Percentiles rank a stretch among this genome's conserved stretches.
phyloP scores from a whole-genome alignment of 1,140 invertebrate species.

The Lucilia cuprina region DNA sequence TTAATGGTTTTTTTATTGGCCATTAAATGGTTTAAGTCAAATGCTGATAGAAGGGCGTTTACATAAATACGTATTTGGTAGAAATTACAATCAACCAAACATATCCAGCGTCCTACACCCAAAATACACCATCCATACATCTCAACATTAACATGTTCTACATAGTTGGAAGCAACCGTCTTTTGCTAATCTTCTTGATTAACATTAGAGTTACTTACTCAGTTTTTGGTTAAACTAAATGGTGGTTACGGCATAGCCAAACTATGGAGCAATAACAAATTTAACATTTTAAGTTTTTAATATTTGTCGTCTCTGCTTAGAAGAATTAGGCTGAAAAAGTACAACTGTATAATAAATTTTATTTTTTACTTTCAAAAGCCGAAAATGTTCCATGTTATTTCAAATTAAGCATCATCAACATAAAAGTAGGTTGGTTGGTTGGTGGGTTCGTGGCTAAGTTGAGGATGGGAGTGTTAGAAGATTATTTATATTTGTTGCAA shows the following conservation, averaged over 20 bases:
- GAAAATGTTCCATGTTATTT: neutral
- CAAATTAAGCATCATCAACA: slow-evolving; percentile 3
- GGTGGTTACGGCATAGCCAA: neutral
- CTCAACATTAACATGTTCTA: neutral
- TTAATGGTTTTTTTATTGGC: slow-evolving; percentile 34
- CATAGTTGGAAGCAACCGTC: no score
- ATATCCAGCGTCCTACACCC: neutral
- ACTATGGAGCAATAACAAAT: no score
- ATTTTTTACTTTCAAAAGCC: neutral
- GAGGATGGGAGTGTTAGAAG: neutral
- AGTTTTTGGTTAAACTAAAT: neutral
- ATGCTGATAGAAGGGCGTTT: slow-evolving; percentile 18
- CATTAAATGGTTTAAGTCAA: slow-evolving; percentile 30
- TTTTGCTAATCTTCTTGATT: neutral
- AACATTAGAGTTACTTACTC: neutral
- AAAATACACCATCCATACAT: neutral
- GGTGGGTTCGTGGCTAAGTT: neutral
- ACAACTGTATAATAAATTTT: neutral
- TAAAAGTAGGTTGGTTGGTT: neutral
- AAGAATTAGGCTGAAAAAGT: neutral
- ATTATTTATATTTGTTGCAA: slow-evolving; percentile 20
- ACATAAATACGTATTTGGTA: slow-evolving; percentile 29
- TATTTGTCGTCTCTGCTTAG: no score
- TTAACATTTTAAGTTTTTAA: no score
- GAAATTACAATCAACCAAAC: neutral